Conservation (phyloP, 2,113 vertebrate species). For the Indicator indicator region DNA sequence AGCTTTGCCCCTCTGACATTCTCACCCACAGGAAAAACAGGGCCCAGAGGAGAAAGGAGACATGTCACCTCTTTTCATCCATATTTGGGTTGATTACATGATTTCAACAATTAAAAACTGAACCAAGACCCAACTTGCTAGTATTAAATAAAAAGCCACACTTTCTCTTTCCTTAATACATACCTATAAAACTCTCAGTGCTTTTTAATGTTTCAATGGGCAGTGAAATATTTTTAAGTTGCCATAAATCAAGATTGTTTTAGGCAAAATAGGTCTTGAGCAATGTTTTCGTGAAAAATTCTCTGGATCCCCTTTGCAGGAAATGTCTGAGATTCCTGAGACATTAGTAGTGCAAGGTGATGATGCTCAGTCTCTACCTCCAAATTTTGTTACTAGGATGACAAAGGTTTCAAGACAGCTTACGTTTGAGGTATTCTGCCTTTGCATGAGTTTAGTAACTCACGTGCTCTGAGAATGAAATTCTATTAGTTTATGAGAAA, state of each 20-base stretch:
- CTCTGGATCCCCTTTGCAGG: slow-evolving; percentile 15
- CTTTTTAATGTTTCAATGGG: background rate
- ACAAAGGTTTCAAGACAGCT: background rate
- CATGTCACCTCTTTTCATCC: background rate
- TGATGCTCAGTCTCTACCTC: background rate
- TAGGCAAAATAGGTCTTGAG: slow-evolving; percentile 29
- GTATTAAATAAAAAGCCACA: background rate
- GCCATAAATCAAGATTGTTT: slow-evolving; percentile 8
- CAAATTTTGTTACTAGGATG: background rate
- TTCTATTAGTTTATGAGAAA: background rate
- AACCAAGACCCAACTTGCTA: rapidly evolving
- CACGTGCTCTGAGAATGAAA: background rate
- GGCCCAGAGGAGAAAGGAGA: background rate
- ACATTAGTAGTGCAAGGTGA: background rate
- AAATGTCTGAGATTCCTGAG: slow-evolving; percentile 48
- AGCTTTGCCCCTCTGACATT: rapidly evolving
- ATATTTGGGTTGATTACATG: background rate
- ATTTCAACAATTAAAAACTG: background rate
- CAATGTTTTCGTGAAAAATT: slow-evolving; percentile 22
- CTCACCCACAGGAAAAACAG: background rate
- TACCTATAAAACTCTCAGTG: background rate
- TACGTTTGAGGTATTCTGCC: background rate
- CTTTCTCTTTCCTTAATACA: background rate
- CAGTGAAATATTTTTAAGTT: background rate
- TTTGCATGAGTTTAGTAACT: background rate